Evolutionary conservation across 2,113 vertebrate species (phyloP), one percentile per base, ranked within the genome.

Genomic region (Onychorhynchus coronatus): DNA sequence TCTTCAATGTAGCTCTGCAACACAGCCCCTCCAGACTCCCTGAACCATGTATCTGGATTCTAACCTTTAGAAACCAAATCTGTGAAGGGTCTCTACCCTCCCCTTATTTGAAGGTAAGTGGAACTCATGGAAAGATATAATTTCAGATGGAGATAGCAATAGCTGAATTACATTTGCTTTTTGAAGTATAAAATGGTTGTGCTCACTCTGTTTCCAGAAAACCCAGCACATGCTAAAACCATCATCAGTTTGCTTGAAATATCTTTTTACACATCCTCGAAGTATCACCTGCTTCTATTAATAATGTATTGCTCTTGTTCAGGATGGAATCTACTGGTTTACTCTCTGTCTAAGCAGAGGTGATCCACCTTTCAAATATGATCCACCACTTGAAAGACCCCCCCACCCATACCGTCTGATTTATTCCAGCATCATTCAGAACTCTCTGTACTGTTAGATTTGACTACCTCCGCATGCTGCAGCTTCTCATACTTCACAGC

Each of bases 401-500:
- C 74, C 79, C 49, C 46, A 59, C 41, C n/a, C 53, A 39, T 44
- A 88, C 53, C 46, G 49, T 42, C 52, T 94, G 82, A 86, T 96
- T 94, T 95, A 95, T 96, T 93, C 72, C 89, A 91, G 52, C 76
- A 95, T 96, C 91, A 96, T 95, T 97, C 92, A 95, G 95, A 95
- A 97, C 92, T 94, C 86, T 89, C 80, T 93, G 83, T 97, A 70
- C 95, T 96, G 95, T 76, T 93, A 92, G 90, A 96, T 96, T 73
- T 95, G 93, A 96, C 95, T 96, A 95, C 92, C 95, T 95, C 93
- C 72, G 70, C 67, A 23, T 96, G 92, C 75, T 93, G 89, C 92
- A 95, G 95, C 84, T 95, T 94, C 92, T 97, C 93, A 96, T 95
- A 93, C 88, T 97, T 96, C 95, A 96, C 96, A 97, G 95, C 95